A percentile compares a stretch with the other conserved stretches of the same genome.
These are phyloP conservation scores for Enteromius treurensis DNA, from an alignment of 2,797 vertebrate species.

Conservation along the genomic window DNA sequence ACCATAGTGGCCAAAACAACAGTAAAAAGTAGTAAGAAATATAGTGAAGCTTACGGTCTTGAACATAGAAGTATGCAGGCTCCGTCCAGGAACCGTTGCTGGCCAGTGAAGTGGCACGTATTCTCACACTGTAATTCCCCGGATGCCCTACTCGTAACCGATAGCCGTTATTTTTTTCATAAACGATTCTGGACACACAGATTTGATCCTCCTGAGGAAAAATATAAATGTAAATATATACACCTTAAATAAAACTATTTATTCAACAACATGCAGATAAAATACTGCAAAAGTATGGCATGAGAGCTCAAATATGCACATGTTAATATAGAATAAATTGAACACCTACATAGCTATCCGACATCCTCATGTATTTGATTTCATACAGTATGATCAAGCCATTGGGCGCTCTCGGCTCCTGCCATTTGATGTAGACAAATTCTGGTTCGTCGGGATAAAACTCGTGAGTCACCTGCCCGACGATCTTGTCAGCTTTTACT, in stretches of 20 bases:
- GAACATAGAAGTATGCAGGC: conserved; percentile 86
- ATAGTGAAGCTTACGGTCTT: conserved; percentile 82
- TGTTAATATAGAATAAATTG: not conserved
- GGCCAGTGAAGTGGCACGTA: conserved; percentile 93
- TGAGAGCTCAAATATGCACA: not conserved
- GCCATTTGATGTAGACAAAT: conserved; percentile 87
- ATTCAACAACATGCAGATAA: not conserved
- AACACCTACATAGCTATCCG: conserved; percentile 86
- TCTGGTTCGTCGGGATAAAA: conserved; percentile 80
- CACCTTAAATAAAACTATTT: not conserved
- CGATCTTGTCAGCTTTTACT: conserved; percentile 93
- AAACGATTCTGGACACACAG: conserved; percentile 90
- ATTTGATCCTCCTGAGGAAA: conserved; percentile 78
- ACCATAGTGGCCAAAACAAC: not conserved
- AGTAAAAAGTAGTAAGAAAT: no score
- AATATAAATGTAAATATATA: not conserved
- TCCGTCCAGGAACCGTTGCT: conserved; percentile 96
- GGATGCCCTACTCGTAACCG: conserved; percentile 84
- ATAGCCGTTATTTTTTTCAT: conserved; percentile 80
- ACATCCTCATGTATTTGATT: conserved; percentile 87
- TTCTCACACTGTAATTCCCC: conserved; percentile 92
- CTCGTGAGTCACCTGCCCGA: conserved; percentile 84
- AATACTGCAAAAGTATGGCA: not conserved
- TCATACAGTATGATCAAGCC: conserved; percentile 96
- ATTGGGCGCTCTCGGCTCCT: conserved; percentile 88